These are phyloP conservation scores for Seriola quinqueradiata DNA, from an alignment of 2,113 vertebrate species.

Conservation along the genomic window DNA sequence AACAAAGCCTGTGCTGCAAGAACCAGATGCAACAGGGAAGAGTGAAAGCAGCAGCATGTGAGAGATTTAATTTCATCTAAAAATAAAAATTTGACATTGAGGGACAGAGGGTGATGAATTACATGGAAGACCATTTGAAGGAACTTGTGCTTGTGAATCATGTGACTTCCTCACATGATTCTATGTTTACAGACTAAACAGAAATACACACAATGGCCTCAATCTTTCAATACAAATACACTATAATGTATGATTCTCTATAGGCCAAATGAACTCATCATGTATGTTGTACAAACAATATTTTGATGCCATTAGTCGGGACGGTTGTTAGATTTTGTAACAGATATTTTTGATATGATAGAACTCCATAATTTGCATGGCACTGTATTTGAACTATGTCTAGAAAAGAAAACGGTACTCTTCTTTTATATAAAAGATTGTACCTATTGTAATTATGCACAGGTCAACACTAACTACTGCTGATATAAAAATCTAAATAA, in stretches of 20 bases:
- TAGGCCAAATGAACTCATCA: neutral
- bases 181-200: neutral
- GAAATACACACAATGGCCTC: constrained; percentile 5
- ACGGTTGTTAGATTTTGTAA: neutral
- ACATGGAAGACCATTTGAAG: neutral
- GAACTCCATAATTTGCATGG: neutral
- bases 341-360: neutral
- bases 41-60: neutral
- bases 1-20: neutral
- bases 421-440: neutral
- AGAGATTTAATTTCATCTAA: neutral
- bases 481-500: constrained; percentile 27
- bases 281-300: neutral
- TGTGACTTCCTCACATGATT: constrained; percentile 24
- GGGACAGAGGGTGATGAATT: neutral
- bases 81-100: neutral
- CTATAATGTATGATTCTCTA: neutral
- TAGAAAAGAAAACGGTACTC: neutral
- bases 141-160: neutral
- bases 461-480: neutral
- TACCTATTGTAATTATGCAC: neutral
- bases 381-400: neutral
- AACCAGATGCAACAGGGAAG: accelerated
- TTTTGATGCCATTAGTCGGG: neutral
- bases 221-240: neutral